Base-by-base conservation (phyloP, 1,140 invertebrate species). In the Scaptodrosophila lebanonensis region DNA sequence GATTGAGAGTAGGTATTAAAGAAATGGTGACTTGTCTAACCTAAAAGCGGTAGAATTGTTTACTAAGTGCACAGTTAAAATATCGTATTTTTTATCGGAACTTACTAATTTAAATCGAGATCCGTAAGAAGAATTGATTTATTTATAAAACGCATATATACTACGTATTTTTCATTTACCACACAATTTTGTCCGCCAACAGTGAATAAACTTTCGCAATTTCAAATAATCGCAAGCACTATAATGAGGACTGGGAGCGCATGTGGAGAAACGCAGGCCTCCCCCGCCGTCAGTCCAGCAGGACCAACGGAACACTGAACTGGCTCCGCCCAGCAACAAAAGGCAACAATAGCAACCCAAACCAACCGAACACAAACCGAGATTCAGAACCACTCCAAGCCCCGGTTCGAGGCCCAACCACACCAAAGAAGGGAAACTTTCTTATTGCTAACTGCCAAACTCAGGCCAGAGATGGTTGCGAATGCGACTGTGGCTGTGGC, bases 361-460 rank as follows among this genome's bases (percentile, higher is more conserved):
- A 45, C 45, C 61, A 61, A 65, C 49, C 48, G 53, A 50, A 65
- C 20, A 50, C 44, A 56, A 42, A 40, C 44, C 47, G 44, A 40
- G 53, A 15, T 44, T 43, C 29, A 66, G 39, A 25, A 3, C 22
- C 22, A 8, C 22, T 25, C 22, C 3, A 8, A 25, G 22, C 8
- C 22, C 22, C 22, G 8, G 22, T 25, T 25, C 22, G 3, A 25
- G 22, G 8, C 22, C 22, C 40, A 68, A 58, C 45, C 53, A 27
- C 40, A 66, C 42, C 60, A 79, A 67, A 65, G 49, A 70, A 83
- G 68, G 73, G 77, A 83, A 77, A 83, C 66, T 82, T 82, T 82
- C 75, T 82, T 82, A 82, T 82, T 82, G 75, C 75, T 64, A 79
- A 79, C 68, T 82, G 75, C 75, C 75, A 82, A 79, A 82, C 52